Percentiles rank a stretch among this genome's conserved stretches.
phyloP scores from a whole-genome alignment of 64 coral and sea anemone species.

The Catalaphyllia jardinei region DNA sequence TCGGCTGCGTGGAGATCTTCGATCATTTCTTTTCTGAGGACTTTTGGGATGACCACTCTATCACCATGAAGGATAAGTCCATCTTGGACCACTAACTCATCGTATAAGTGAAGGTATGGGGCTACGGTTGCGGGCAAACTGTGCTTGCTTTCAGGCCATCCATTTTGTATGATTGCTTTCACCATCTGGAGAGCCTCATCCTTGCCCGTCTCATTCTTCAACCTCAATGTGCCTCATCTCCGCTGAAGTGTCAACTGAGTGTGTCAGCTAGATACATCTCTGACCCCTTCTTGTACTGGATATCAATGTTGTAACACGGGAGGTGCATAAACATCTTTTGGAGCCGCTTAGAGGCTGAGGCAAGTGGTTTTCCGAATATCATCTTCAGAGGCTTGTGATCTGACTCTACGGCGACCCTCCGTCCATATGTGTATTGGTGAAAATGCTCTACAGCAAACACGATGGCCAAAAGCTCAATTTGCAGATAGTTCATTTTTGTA shows the following conservation, averaged over 20 bases:
- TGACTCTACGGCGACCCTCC: background rate
- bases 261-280: slow-evolving; percentile 17
- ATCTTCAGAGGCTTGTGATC: background rate
- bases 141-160: slow-evolving; percentile 13
- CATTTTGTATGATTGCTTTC: too few relatives aligned
- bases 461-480: background rate
- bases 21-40: slow-evolving; percentile 11
- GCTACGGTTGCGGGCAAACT: background rate
- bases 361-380: background rate
- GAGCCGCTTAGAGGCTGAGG: background rate
- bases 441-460: background rate
- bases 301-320: background rate
- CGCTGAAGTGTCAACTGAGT: background rate
- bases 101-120: slow-evolving; percentile 7
- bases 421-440: background rate
- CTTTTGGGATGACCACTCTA: slow-evolving; percentile 20
- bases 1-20: slow-evolving; percentile 27
- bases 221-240: background rate
- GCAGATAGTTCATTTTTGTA: background rate
- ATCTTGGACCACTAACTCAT: slow-evolving; percentile 10
- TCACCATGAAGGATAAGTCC: slow-evolving; percentile 12
- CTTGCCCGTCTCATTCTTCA: slow-evolving; percentile 5
- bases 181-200: slow-evolving; percentile 1
- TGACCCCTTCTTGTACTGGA: slow-evolving; percentile 17
- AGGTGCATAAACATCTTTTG: slow-evolving; percentile 8